Base-by-base conservation (phyloP, 2,797 vertebrate species). In the Glyptemys insculpta region DNA sequence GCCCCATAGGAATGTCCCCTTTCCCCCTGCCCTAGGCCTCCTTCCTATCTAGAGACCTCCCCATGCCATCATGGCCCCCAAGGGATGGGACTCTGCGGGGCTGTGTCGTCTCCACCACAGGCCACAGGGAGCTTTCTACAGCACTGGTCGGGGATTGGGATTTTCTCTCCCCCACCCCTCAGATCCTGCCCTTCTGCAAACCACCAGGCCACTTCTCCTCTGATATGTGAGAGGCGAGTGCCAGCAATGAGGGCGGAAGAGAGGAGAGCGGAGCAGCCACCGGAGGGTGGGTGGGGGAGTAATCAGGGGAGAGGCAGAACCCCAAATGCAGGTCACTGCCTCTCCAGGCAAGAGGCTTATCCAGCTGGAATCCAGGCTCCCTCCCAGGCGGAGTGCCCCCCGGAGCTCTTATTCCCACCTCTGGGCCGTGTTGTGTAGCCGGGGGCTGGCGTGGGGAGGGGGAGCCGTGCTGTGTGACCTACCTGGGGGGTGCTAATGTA, bases 401-500 rank as follows among this genome's bases (percentile, higher is more conserved):
- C 5, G 3, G 65, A 41, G n/a, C 8, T 3, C 15, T 34, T 3
- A 21, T 68, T 5, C 47, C 4, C 12, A 21, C 74, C 56, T 47
- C 50, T 21, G 31, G 31, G 37, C 41, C 19, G 34, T 31, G 62
- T 81, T 57, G 16, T 85, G 88, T 91, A 79, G 91, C 93, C 59
- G 88, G 93, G 95, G 89, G 97, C 92, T 93, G 78, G 82, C 83
- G 53, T 31, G 87, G 93, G 89, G 87, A 80, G 89, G 86, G 47
- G 12, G 29, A 31, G 12, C 6, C 16, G 44, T n/a, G 16, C 65
- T n/a, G 19, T 49, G 37, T 57, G 98, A 31, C 74, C 50, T 68
- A 76, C 98, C 98, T 98, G 98, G 49, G 97, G 98, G 44, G 88
- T 98, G 93, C 93, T 98, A 96, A 98, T 97, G 78, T 98, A 98